Conservation (phyloP, 2,113 vertebrate species). For the Charina bottae region DNA sequence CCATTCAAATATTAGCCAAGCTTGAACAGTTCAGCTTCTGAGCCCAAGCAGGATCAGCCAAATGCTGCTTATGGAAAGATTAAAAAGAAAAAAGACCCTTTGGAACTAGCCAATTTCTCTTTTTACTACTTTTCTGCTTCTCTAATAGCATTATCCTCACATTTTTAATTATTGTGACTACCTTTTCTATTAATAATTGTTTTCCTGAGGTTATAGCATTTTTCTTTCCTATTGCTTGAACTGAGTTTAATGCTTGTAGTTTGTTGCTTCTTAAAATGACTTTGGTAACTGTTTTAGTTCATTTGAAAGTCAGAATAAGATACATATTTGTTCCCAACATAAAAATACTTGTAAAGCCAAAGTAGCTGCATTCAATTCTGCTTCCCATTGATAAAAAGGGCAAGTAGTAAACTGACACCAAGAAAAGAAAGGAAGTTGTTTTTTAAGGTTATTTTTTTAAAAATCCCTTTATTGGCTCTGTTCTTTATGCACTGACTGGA, state of each 20-base stretch:
- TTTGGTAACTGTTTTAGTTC: neutral
- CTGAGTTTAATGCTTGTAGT: neutral
- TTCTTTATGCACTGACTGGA: neutral
- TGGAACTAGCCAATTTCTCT: neutral
- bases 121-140: neutral
- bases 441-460: neutral
- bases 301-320: neutral
- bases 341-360: neutral
- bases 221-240: neutral
- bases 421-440: conserved; percentile 27
- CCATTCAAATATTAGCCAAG: neutral
- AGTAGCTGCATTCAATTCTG: neutral
- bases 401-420: conserved; percentile 41
- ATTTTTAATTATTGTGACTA: neutral
- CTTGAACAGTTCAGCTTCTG: neutral
- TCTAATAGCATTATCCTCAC: neutral
- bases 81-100: neutral
- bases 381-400: conserved; percentile 23
- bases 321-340: conserved; percentile 2
- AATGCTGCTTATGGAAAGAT: neutral
- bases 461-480: neutral
- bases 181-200: neutral
- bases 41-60: neutral
- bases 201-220: neutral
- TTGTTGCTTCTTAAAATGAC: neutral